Percentiles rank a stretch among this genome's conserved stretches.
Evolutionary conservation across 2,888 invertebrate genomes (phyloP).

Genomic region (Cryptocephalus moraei): DNA sequence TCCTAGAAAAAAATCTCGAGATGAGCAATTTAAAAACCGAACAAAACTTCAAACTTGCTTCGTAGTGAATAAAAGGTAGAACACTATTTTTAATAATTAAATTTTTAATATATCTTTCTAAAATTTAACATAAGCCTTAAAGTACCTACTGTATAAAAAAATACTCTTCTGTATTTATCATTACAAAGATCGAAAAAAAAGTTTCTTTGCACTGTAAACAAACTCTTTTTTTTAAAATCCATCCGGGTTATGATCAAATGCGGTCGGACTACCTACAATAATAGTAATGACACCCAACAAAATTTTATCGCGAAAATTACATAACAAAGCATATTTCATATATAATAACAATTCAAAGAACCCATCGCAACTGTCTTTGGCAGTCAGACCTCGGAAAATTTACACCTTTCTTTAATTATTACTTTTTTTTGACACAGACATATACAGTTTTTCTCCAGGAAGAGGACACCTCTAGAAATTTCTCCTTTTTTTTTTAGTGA

Average conservation of each 20-base stretch:
- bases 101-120: background rate
- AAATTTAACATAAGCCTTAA: background rate
- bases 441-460: too few relatives aligned
- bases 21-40: too few relatives aligned
- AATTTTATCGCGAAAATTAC: too few relatives aligned
- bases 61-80: background rate
- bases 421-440: too few relatives aligned
- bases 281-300: background rate
- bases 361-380: too few relatives aligned
- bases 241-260: background rate
- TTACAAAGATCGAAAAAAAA: background rate
- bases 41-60: too few relatives aligned
- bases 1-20: too few relatives aligned
- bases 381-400: too few relatives aligned
- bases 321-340: background rate
- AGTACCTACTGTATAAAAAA: background rate
- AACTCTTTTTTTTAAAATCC: background rate
- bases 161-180: background rate
- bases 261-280: background rate
- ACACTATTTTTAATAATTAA: background rate
- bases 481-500: constrained; percentile 8
- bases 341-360: too few relatives aligned
- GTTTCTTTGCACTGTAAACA: background rate
- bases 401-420: too few relatives aligned
- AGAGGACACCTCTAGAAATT: too few relatives aligned